These are phyloP conservation scores for Scelioninae gen. 2 DNA, from an alignment of 2,888 invertebrate genomes.

Conservation along the genomic window DNA sequence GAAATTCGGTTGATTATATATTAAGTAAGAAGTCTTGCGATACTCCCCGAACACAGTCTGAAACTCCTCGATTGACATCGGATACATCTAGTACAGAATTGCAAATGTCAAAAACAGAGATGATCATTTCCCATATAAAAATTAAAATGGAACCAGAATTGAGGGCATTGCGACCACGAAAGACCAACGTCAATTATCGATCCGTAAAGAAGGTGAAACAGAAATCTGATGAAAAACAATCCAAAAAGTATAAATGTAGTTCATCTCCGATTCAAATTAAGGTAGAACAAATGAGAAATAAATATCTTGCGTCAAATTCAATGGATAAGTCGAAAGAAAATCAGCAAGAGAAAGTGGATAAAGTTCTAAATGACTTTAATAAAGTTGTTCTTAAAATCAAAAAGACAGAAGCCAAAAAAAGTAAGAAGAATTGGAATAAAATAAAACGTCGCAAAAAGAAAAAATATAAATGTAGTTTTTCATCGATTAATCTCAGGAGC, in stretches of 20 bases:
- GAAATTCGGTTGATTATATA: constrained; percentile 61
- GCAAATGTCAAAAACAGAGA: background rate
- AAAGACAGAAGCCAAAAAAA: background rate
- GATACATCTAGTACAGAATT: background rate
- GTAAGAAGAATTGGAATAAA: constrained; percentile 11
- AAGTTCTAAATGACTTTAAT: background rate
- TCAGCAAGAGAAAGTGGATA: constrained; percentile 22
- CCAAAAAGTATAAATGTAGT: constrained; percentile 33
- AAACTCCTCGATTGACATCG: constrained; percentile 9
- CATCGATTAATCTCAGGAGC: constrained; percentile 64
- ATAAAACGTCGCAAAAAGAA: constrained; percentile 1
- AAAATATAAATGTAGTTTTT: constrained; percentile 8
- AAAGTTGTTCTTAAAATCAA: constrained; percentile 26
- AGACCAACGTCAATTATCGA: constrained; percentile 60
- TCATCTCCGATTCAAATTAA: constrained; percentile 24
- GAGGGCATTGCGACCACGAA: constrained; percentile 65
- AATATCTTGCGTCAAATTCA: background rate
- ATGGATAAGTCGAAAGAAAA: constrained; percentile 40
- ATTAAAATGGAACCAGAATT: constrained; percentile 63
- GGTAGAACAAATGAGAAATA: background rate
- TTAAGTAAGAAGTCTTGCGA: constrained; percentile 44
- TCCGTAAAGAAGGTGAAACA: constrained; percentile 44
- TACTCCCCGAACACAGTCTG: constrained; percentile 35
- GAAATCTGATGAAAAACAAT: constrained; percentile 4
- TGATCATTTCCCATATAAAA: constrained; percentile 20